Evolutionary conservation across 2,888 invertebrate species (phyloP).

Genomic region (Corbicula japonica): DNA sequence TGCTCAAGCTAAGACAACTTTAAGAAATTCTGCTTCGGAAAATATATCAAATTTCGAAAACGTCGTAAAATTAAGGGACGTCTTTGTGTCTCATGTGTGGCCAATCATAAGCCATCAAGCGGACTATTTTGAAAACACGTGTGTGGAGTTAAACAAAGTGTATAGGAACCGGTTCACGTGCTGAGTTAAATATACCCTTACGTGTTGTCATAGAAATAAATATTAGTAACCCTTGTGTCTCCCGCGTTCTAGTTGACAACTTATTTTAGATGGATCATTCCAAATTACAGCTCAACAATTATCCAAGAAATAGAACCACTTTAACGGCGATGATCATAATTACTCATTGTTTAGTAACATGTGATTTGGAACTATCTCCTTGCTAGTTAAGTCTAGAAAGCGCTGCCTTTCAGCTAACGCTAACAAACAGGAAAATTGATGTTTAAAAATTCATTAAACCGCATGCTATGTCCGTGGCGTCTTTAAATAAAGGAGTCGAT

Average conservation of each 20-base stretch:
- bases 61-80: constrained; percentile 25
- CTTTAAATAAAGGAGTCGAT: constrained; percentile 32
- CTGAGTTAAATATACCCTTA: constrained; percentile 60
- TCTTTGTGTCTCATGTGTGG: constrained; percentile 32
- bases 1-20: not conserved
- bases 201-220: constrained; percentile 50
- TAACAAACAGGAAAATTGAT: constrained; percentile 50
- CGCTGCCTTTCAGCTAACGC: constrained; percentile 27
- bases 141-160: constrained; percentile 44
- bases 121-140: constrained; percentile 60
- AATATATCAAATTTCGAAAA: constrained; percentile 41
- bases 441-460: constrained; percentile 66
- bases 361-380: constrained; percentile 56
- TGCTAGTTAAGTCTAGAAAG: constrained; percentile 41
- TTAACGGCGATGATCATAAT: constrained; percentile 53
- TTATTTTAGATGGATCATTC: constrained; percentile 21
- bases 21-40: constrained; percentile 11
- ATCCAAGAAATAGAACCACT: constrained; percentile 57
- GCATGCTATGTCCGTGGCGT: constrained; percentile 45
- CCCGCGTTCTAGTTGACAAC: constrained; percentile 46
- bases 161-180: constrained; percentile 48
- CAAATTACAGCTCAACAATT: constrained; percentile 55
- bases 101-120: constrained; percentile 26
- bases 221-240: constrained; percentile 28
- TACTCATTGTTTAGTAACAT: constrained; percentile 57